Evolutionary conservation across 2,888 invertebrate genomes (phyloP), one percentile per base, ranked within the genome.

Genomic region (Meandrusa payeni): DNA sequence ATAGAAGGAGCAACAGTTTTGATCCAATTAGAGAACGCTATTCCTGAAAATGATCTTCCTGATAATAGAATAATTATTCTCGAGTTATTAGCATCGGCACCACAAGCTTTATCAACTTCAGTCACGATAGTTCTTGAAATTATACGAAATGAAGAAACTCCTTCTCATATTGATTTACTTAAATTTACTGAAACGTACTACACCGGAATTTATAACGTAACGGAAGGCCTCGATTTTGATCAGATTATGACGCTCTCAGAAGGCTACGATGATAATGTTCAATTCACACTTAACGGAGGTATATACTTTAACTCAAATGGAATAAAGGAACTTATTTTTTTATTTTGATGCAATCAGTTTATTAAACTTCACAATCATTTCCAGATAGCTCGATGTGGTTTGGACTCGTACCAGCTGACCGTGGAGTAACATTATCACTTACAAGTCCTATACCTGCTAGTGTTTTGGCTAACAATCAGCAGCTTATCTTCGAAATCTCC

Each of bases 281-380:
- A 31, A 10, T 68, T 65, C 32, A 24, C n/a, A 3, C 50, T 71
- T 0, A 54, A 55, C 37, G 69, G 66, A 55, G 65, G 70, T 68
- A 39, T 4, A 20, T 33, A 3, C 9, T n/a, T 17, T 10, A 0
- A 15, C 20, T 36, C 12, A 29, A 11, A 28, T 17, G 11, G 15
- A 2, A 2, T 15, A 3, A 3, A 15, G 15, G 15, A 3, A 15
- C 4, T 15, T 4, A 10, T 33, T 22, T n/a, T n/a, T n/a, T n/a
- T n/a, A n/a, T n/a, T n/a, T n/a, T n/a, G n/a, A n/a, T n/a, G n/a
- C n/a, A n/a, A n/a, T n/a, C n/a, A n/a, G n/a, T n/a, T n/a, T n/a
- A n/a, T 10, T 20, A 33, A 9, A 28, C 2, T 28, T 2, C 5
- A 28, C 12, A 10, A n/a, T 24, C 20, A 9, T 5, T 41, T 41